Conservation (phyloP, 2,888 invertebrate genomes). For the Tenthredo mesomela region DNA sequence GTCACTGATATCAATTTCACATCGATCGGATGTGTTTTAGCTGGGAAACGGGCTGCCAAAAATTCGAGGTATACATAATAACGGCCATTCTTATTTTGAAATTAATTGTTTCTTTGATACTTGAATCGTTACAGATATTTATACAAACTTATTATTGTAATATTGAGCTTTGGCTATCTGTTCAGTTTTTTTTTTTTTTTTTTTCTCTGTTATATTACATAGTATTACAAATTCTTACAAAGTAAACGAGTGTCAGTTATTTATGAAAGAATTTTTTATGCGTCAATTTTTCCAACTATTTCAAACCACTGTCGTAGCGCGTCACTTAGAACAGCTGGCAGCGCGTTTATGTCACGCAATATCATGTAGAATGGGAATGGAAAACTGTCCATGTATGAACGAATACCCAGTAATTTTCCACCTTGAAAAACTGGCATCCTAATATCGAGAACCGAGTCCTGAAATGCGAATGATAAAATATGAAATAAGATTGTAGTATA, state of each 20-base stretch:
- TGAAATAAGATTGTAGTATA: background rate
- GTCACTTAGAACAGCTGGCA: constrained; percentile 96
- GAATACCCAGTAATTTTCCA: constrained; percentile 82
- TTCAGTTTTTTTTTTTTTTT: background rate
- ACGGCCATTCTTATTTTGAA: background rate
- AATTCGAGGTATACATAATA: too few relatives aligned
- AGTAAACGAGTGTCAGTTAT: background rate
- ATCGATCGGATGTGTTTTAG: too few relatives aligned
- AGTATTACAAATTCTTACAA: background rate
- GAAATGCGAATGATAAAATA: constrained; percentile 70
- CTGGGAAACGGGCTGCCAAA: too few relatives aligned
- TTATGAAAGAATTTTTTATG: background rate
- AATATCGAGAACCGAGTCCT: constrained; percentile 96
- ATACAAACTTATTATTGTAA: background rate
- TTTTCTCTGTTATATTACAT: background rate
- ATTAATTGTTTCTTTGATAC: background rate
- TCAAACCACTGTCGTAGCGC: constrained; percentile 99
- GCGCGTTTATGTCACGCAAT: constrained; percentile 90
- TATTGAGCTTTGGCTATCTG: background rate
- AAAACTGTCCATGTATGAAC: constrained; percentile 95
- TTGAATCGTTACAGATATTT: background rate
- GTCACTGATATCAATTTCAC: too few relatives aligned
- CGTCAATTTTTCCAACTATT: constrained; percentile 86
- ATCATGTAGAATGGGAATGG: constrained; percentile 99
- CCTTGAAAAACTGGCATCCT: constrained; percentile 87